Evolutionary conservation across 2,797 vertebrate species (phyloP).

Genomic region (Anomalospiza imberbis): DNA sequence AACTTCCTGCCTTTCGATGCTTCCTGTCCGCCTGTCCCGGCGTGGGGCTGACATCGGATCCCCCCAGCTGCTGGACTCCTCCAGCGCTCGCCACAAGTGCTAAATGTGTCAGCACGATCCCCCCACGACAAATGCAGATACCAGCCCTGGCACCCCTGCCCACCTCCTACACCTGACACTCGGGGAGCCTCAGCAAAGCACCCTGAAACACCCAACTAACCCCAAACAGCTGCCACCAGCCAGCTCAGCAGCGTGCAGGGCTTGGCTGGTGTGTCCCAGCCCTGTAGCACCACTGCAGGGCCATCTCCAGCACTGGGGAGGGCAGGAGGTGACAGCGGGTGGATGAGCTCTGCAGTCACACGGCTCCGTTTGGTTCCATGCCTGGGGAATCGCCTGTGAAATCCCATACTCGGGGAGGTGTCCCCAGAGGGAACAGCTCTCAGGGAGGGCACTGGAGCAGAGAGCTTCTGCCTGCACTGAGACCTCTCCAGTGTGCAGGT

Average conservation of each 20-base stretch:
- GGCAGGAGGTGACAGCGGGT: background rate
- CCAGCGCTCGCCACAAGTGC: background rate
- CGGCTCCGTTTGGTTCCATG: accelerated
- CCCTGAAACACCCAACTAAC: background rate
- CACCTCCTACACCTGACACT: background rate
- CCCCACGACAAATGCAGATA: background rate
- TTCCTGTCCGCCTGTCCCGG: background rate
- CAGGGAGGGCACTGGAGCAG: background rate
- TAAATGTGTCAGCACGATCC: background rate
- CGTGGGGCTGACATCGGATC: conserved; percentile 8
- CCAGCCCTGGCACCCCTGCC: background rate
- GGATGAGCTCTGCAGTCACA: background rate
- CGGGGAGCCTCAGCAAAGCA: background rate
- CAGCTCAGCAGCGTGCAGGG: accelerated
- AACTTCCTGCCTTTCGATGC: conserved; percentile 12
- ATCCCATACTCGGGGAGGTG: background rate
- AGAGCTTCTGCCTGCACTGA: background rate
- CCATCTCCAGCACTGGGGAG: background rate
- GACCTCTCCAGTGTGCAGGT: background rate
- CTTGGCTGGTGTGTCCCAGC: background rate
- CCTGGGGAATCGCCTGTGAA: background rate
- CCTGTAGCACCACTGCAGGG: background rate
- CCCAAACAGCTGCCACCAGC: background rate
- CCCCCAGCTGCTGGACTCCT: conserved; percentile 8
- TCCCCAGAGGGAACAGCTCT: background rate